These are phyloP conservation scores for Ambastaia sidthimunki DNA, from an alignment of 2,797 vertebrate genomes.

Conservation along the genomic window DNA sequence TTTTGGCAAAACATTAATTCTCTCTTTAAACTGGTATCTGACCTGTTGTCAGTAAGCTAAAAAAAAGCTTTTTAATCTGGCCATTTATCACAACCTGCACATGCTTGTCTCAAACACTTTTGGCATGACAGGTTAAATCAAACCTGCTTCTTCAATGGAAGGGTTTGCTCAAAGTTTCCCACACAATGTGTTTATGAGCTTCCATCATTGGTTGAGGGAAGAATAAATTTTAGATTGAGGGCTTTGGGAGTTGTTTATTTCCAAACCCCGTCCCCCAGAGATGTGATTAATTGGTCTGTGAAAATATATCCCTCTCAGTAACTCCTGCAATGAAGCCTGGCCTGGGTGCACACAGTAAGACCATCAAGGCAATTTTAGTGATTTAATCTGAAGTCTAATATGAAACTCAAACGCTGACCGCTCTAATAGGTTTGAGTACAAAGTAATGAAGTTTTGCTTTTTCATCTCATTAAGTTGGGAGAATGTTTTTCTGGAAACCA, in stretches of 20 bases:
- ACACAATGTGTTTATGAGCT: background rate
- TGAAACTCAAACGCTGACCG: constrained; percentile 22
- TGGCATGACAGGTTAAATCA: background rate
- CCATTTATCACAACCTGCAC: too few relatives aligned
- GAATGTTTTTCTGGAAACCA: constrained; percentile 20
- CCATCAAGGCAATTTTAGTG: constrained; percentile 20
- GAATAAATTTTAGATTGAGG: constrained; percentile 53
- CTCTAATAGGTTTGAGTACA: constrained; percentile 23
- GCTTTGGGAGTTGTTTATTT: constrained; percentile 51
- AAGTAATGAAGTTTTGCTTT: constrained; percentile 24
- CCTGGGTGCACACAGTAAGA: constrained; percentile 1
- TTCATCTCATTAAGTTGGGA: constrained; percentile 34
- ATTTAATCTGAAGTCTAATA: constrained; percentile 37
- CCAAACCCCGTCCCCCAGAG: constrained; percentile 43
- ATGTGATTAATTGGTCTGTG: constrained; percentile 44
- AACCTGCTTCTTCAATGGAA: background rate
- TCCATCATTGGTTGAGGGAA: constrained; percentile 47
- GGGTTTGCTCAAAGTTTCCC: background rate
- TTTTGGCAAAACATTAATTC: background rate
- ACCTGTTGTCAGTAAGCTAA: background rate
- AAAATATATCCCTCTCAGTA: constrained; percentile 44
- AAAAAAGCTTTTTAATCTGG: background rate
- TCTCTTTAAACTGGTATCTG: background rate
- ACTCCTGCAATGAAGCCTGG: constrained; percentile 14
- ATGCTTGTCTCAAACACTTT: background rate